Base-by-base conservation (phyloP, 2,797 vertebrate species). In the Mallotus villosus region DNA sequence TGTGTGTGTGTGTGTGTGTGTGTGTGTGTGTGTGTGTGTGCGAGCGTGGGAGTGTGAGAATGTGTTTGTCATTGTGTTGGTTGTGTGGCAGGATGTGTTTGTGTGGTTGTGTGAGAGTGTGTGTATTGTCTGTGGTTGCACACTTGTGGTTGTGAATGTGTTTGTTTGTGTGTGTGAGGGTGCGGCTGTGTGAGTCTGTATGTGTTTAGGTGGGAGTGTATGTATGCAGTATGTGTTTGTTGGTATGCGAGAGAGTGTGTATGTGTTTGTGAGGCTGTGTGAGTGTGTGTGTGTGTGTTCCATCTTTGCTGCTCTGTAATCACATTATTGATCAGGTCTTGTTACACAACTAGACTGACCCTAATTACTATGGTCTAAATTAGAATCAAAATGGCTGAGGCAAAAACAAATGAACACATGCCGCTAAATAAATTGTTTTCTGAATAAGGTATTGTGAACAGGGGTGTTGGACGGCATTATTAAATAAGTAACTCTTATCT, bases 321-420 rank as follows among this genome's bases (percentile, higher is more conserved):
- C 82, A 41, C 37, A 83, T 83, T 89, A 90, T 91, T 74, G 85
- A 89, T 91, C 82, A 83, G 63, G 75, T 75, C 82, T 81, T 75
- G 78, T 83, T 84, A 92, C 85, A 78, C 21, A 71, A 79, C 78
- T 74, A 41, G 66, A 78, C 53, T 75, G 62, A 62, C 37, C 49
- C 66, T 67, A 81, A 76, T 84, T 81, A 81, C 83, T 79, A 81
- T 78, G 37, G 53, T 68, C 74, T 79, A 71, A 77, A 82, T 71
- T 85, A 86, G 89, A 88, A 90, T 85, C 88, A 87, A 89, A 85
- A 89, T 74, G 71, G 66, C 73, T 81, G 85, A 82, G 89, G 82
- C 80, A 65, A 76, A 78, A 76, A 63, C 59, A 41, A 68, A 59
- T 65, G 32, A 41, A 41, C 11, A 21, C 58, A 29, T 25, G 51